These are phyloP conservation scores for Oeneis ivallda DNA, from an alignment of 2,888 invertebrate species.

Conservation along the genomic window DNA sequence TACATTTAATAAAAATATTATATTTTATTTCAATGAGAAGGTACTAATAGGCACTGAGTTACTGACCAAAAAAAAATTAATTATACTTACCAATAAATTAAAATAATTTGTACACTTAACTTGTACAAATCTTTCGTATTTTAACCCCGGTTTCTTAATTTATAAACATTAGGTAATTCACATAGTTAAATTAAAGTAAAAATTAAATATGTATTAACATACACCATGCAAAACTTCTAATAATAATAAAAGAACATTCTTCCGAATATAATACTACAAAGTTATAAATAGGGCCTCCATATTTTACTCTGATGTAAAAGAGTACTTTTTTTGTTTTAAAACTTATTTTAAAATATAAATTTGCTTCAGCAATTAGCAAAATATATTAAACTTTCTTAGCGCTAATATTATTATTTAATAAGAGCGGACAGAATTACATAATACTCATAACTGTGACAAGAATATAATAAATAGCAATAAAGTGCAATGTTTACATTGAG, in stretches of 20 bases:
- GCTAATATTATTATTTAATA: too few relatives aligned
- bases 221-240: neutral
- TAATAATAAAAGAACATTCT: neutral
- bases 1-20: neutral
- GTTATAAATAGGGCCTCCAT: too few relatives aligned
- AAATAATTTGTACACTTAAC: slow-evolving; percentile 10
- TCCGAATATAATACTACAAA: too few relatives aligned
- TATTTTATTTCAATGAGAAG: neutral
- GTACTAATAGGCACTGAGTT: neutral
- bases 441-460: too few relatives aligned
- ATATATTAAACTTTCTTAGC: too few relatives aligned
- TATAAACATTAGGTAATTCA: neutral
- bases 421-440: too few relatives aligned
- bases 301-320: too few relatives aligned
- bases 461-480: too few relatives aligned
- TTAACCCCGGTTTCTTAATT: neutral
- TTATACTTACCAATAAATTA: neutral
- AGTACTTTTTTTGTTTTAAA: too few relatives aligned
- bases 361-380: too few relatives aligned
- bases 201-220: neutral
- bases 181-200: neutral
- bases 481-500: too few relatives aligned
- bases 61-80: slow-evolving; percentile 8
- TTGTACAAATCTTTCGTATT: slow-evolving; percentile 3
- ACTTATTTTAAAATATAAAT: too few relatives aligned